Percentiles rank a stretch among this genome's conserved stretches.
Evolutionary conservation across 2,797 vertebrate genomes (phyloP).

Genomic region (Pipistrellus pygmaeus): DNA sequence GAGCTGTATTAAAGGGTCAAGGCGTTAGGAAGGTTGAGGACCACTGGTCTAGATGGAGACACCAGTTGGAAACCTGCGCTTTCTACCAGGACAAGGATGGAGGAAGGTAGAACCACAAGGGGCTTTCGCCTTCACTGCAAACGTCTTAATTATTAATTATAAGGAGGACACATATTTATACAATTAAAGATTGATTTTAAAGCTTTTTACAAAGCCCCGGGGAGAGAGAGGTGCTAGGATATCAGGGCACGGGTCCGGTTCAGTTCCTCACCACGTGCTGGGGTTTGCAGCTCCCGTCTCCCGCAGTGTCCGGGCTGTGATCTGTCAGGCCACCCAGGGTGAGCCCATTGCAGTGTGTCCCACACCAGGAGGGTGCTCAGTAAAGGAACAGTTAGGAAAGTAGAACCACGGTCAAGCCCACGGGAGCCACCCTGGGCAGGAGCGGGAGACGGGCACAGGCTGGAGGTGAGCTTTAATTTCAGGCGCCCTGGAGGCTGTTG

Average conservation of each 20-base stretch:
- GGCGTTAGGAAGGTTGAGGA: too few species aligned
- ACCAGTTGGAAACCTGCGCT: background rate
- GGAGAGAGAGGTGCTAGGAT: background rate
- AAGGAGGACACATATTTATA: background rate
- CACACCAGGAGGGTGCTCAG: too few species aligned
- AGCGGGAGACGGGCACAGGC: background rate
- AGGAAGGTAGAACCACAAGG: background rate
- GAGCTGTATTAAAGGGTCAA: too few species aligned
- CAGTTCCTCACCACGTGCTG: rapidly evolving
- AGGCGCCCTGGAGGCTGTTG: rapidly evolving
- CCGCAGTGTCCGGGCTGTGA: rapidly evolving
- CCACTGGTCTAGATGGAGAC: background rate
- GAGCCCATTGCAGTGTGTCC: background rate
- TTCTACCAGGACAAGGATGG: background rate
- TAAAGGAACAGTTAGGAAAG: background rate
- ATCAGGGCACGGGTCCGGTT: background rate
- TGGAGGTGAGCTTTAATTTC: background rate
- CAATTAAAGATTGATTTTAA: background rate
- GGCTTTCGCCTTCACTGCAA: background rate
- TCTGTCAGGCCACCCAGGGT: background rate
- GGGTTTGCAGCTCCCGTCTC: rapidly evolving
- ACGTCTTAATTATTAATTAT: background rate
- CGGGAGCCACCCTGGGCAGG: too few species aligned
- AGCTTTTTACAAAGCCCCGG: background rate
- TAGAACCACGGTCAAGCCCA: background rate